A percentile compares a stretch with the other conserved stretches of the same genome.
Conservation (phyloP, 2,888 invertebrate genomes). For the Alloscopus bannaensis region DNA sequence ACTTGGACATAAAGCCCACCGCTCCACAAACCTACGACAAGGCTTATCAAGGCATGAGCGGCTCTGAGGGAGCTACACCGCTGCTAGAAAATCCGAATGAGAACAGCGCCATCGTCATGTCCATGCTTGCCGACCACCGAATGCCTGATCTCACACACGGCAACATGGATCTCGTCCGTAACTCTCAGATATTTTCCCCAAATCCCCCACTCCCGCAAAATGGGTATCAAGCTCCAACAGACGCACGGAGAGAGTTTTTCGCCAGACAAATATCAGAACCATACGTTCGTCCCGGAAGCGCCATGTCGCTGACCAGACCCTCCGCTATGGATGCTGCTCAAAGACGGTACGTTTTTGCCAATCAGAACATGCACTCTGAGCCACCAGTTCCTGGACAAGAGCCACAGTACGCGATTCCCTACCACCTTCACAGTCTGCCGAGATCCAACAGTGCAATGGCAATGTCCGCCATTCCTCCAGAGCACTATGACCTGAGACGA, state of each 20-base stretch:
- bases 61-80: constrained; percentile 41
- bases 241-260: constrained; percentile 46
- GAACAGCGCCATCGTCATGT: constrained; percentile 29
- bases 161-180: constrained; percentile 29
- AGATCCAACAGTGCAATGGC: constrained; percentile 47
- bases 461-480: constrained; percentile 36
- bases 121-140: constrained; percentile 17
- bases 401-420: constrained; percentile 35
- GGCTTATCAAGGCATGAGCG: background rate
- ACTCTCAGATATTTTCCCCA: constrained; percentile 51
- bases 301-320: constrained; percentile 44
- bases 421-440: constrained; percentile 14
- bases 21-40: constrained; percentile 1
- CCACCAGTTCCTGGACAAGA: constrained; percentile 19
- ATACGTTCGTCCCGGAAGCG: constrained; percentile 43
- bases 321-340: constrained; percentile 32
- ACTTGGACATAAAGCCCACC: constrained; percentile 36
- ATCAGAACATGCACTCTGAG: constrained; percentile 24
- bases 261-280: constrained; percentile 57
- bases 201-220: constrained; percentile 37
- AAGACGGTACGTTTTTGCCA: constrained; percentile 42
- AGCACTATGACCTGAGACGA: constrained; percentile 38
- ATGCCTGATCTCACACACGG: constrained; percentile 45
- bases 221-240: constrained; percentile 18
- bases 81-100: constrained; percentile 43